These are phyloP conservation scores for Malurus leucopterus DNA, from an alignment of 2,797 vertebrate genomes.

Conservation along the genomic window DNA sequence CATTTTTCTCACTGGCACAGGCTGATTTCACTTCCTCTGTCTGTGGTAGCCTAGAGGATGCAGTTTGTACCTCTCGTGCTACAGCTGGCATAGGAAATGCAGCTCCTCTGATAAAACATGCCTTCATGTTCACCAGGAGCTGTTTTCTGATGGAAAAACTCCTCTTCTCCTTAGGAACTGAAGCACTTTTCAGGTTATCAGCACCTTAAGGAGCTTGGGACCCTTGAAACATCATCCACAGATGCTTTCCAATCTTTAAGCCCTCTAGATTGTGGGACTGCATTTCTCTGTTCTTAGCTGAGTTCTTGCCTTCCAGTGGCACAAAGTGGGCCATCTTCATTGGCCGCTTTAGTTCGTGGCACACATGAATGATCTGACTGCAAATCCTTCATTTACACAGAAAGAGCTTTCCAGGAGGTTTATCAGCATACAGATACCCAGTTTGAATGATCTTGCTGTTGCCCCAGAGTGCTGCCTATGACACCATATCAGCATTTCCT, in stretches of 20 bases:
- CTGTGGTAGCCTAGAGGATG: not conserved
- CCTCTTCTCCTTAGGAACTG: not conserved
- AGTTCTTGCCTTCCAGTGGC: not conserved
- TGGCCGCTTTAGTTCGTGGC: not conserved
- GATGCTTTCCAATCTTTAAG: not conserved
- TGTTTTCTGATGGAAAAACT: not conserved
- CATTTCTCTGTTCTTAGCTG: not conserved
- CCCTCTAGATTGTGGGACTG: not conserved
- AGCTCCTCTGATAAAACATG: not conserved
- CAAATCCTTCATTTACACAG: not conserved
- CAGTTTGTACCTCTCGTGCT: not conserved
- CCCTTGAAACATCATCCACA: not conserved
- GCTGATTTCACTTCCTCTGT: not conserved
- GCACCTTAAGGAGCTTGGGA: not conserved
- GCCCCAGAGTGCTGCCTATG: not conserved
- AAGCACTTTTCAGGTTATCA: not conserved
- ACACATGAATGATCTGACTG: not conserved
- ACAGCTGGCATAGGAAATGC: not conserved
- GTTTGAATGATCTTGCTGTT: not conserved
- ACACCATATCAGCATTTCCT: not conserved
- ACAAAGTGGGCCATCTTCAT: not conserved
- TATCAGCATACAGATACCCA: not conserved
- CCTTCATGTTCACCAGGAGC: not conserved
- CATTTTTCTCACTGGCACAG: not conserved
- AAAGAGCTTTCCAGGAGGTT: not conserved